Percentiles rank a stretch among this genome's conserved stretches.
Evolutionary conservation across 2,113 vertebrate genomes (phyloP).

Genomic region (Pelecanoides urinatrix): DNA sequence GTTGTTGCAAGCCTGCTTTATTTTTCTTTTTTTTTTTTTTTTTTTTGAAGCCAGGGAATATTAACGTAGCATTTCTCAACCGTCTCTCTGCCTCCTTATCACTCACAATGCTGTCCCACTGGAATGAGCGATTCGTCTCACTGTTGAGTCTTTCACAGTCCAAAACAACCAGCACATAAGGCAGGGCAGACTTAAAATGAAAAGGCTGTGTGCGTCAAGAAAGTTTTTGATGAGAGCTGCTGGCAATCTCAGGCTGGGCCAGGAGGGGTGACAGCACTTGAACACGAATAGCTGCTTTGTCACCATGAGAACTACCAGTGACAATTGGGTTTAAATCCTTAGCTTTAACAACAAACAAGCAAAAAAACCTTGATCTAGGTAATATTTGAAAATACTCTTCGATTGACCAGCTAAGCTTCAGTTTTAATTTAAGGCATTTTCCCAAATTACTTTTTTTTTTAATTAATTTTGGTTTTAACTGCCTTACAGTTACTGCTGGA

Average conservation of each 20-base stretch:
- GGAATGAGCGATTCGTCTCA: not conserved
- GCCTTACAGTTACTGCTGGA: not conserved
- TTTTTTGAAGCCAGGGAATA: not conserved
- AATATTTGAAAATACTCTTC: not conserved
- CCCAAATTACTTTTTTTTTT: not conserved
- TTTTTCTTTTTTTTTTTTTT: not conserved
- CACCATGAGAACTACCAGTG: not conserved
- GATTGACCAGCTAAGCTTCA: not conserved
- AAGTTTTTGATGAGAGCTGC: not conserved
- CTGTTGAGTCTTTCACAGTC: not conserved
- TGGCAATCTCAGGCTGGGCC: not conserved
- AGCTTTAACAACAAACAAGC: not conserved
- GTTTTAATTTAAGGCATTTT: not conserved
- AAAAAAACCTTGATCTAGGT: not conserved
- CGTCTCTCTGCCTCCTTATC: not conserved
- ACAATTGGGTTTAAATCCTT: not conserved
- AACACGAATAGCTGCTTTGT: not conserved
- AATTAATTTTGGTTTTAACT: not conserved
- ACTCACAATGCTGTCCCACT: not conserved
- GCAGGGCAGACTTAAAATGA: not conserved
- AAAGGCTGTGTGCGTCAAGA: rapidly evolving
- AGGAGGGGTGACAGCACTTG: not conserved
- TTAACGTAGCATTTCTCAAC: not conserved
- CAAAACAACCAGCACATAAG: not conserved
- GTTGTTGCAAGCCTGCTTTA: not conserved